Evolutionary conservation across 2,113 vertebrate species (phyloP).

Genomic region (Paratilapia polleni): DNA sequence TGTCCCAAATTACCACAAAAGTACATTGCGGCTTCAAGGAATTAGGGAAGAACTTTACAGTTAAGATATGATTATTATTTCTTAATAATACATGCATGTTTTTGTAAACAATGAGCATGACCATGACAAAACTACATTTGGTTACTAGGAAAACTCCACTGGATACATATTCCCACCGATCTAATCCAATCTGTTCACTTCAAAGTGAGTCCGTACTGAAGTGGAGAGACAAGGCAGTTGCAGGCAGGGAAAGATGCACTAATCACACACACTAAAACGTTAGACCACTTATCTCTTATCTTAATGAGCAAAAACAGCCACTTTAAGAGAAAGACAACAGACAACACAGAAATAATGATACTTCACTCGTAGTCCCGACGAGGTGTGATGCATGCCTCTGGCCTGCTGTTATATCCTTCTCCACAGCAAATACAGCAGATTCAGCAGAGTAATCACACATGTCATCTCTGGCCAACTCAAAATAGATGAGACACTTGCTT

Average conservation of each 20-base stretch:
- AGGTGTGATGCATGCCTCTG: not conserved
- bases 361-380: not conserved
- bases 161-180: not conserved
- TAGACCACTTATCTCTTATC: slow-evolving; percentile 1
- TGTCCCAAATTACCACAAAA: not conserved
- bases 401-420: slow-evolving; percentile 43
- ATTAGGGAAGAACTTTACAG: not conserved
- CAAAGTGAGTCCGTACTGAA: not conserved
- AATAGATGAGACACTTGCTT: slow-evolving; percentile 43
- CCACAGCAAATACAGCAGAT: slow-evolving; percentile 63
- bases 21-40: not conserved
- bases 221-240: not conserved
- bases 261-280: not conserved
- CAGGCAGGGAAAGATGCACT: not conserved
- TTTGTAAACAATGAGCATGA: too few relatives aligned
- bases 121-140: too few relatives aligned
- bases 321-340: not conserved
- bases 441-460: slow-evolving; percentile 45
- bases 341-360: not conserved
- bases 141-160: not conserved
- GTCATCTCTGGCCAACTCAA: slow-evolving; percentile 65
- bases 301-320: not conserved
- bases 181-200: slow-evolving; percentile 1
- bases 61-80: not conserved
- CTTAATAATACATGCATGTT: not conserved